A percentile compares a stretch with the other conserved stretches of the same genome.
Evolutionary conservation across 2,888 invertebrate species (phyloP).

Genomic region (Habroteleia sp.): DNA sequence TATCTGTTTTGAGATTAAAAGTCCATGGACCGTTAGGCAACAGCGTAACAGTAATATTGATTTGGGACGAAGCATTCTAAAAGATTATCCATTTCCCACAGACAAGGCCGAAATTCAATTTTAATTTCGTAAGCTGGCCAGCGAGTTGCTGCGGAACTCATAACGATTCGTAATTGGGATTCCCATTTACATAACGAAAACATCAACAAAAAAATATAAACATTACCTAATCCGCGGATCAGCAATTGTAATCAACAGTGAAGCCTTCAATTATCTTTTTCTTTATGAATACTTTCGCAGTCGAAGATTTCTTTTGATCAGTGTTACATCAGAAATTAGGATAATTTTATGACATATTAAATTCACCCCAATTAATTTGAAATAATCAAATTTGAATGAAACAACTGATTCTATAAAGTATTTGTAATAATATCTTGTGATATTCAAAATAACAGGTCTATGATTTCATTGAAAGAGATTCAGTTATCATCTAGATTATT

Average conservation of each 20-base stretch:
- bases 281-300: conserved; percentile 18
- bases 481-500: background rate
- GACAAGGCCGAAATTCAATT: conserved; percentile 68
- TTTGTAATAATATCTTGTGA: no score
- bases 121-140: conserved; percentile 58
- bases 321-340: no score
- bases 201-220: conserved; percentile 39
- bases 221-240: conserved; percentile 37
- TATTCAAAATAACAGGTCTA: no score
- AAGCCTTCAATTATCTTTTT: conserved; percentile 35
- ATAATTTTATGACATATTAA: no score
- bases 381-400: no score
- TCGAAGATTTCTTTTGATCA: conserved; percentile 1
- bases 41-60: conserved; percentile 2
- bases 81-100: conserved; percentile 73
- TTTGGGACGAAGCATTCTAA: conserved; percentile 25
- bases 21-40: conserved; percentile 18
- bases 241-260: conserved; percentile 43
- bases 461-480: background rate
- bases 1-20: conserved; percentile 29
- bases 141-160: conserved; percentile 38
- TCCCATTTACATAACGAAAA: conserved; percentile 60
- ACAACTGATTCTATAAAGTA: no score
- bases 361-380: no score
- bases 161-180: conserved; percentile 61